phyloP scores from a whole-genome alignment of 2,113 vertebrate species.

The Progne subis region DNA sequence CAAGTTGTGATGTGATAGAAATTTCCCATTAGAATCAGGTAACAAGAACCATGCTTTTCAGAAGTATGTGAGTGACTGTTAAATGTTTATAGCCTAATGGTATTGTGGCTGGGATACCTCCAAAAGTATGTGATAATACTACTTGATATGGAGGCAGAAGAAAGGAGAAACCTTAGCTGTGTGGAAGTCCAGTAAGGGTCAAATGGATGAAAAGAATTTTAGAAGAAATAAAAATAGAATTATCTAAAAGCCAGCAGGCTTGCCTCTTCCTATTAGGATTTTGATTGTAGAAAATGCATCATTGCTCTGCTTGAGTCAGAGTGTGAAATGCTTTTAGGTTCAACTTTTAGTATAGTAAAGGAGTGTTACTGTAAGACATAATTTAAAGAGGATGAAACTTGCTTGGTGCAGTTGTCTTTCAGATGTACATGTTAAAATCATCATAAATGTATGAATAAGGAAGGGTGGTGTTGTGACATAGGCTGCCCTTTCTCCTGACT shows the following conservation, averaged over 20 bases:
- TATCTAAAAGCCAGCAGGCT: not conserved
- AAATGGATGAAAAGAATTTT: not conserved
- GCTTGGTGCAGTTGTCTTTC: not conserved
- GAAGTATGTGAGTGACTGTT: not conserved
- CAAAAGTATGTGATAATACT: not conserved
- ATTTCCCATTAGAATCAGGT: not conserved
- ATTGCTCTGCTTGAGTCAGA: not conserved
- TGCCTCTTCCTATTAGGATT: not conserved
- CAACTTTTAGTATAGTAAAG: not conserved
- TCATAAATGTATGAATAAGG: not conserved
- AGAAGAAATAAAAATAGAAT: not conserved
- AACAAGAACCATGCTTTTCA: not conserved
- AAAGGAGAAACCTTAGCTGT: not conserved
- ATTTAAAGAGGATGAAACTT: not conserved
- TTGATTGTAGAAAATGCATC: not conserved
- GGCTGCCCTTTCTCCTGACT: not conserved
- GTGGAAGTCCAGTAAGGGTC: not conserved
- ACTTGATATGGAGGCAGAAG: not conserved
- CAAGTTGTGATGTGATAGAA: not conserved
- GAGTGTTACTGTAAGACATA: not conserved
- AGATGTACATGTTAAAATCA: not conserved
- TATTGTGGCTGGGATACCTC: not conserved
- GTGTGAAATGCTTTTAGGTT: not conserved
- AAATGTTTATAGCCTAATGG: not conserved
- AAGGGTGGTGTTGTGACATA: not conserved